These are phyloP conservation scores for Enchytraeus crypticus DNA, from an alignment of 2,888 invertebrate genomes.

Conservation along the genomic window DNA sequence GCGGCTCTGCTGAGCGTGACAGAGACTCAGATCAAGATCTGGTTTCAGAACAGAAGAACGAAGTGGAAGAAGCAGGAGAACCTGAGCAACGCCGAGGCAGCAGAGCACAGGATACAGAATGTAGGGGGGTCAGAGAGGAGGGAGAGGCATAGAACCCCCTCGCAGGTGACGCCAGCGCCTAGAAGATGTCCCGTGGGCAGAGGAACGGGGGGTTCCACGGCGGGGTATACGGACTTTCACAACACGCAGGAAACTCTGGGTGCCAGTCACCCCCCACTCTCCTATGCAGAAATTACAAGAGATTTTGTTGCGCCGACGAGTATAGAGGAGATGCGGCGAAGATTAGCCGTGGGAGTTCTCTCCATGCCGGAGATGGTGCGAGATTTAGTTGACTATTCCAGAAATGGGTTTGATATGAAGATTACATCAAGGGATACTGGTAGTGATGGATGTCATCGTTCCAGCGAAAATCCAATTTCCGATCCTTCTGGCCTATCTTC, in stretches of 20 bases:
- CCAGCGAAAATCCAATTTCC: too few species aligned
- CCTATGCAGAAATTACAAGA: too few species aligned
- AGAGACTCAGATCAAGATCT: conserved; percentile 89
- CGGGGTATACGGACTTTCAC: neutral
- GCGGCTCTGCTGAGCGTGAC: conserved; percentile 86
- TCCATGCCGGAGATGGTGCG: too few species aligned
- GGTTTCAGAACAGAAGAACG: conserved; percentile 78
- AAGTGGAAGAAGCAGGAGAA: conserved; percentile 89
- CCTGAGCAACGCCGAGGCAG: conserved; percentile 76
- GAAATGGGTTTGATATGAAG: too few species aligned
- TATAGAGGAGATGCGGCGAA: too few species aligned
- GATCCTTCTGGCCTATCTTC: too few species aligned
- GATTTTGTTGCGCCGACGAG: too few species aligned
- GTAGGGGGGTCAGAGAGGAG: conserved; percentile 38
- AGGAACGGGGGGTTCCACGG: neutral
- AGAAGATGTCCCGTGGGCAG: neutral
- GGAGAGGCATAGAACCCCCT: neutral
- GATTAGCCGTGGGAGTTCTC: too few species aligned
- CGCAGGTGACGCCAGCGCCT: neutral
- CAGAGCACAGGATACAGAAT: conserved; percentile 70
- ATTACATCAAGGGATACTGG: too few species aligned
- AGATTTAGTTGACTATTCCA: too few species aligned
- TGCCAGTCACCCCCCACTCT: neutral
- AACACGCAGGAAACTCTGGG: neutral
- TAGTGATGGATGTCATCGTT: too few species aligned